Evolutionary conservation across 2,888 invertebrate species (phyloP).

Genomic region (Leptothorax acervorum): DNA sequence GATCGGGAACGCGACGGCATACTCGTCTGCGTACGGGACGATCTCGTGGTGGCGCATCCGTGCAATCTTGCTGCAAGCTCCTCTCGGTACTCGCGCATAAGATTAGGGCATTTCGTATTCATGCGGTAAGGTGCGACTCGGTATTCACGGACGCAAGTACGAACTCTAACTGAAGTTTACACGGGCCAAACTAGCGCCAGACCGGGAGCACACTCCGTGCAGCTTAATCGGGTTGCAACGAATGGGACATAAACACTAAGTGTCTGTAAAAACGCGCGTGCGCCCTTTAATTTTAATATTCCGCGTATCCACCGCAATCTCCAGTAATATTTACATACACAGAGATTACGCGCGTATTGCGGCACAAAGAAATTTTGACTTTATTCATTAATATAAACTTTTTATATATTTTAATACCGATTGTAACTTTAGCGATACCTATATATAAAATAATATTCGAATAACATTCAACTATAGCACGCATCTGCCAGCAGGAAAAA

Average conservation of each 20-base stretch:
- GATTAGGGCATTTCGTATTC: constrained; percentile 76
- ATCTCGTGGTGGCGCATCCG: constrained; percentile 34
- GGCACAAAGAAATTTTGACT: not conserved
- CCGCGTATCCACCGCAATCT: not conserved
- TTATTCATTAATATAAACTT: not conserved
- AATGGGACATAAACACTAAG: constrained; percentile 63
- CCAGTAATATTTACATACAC: constrained; percentile 11
- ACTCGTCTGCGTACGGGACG: constrained; percentile 32
- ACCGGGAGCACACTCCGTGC: constrained; percentile 41
- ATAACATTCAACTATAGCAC: not conserved
- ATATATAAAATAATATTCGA: not conserved
- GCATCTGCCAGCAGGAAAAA: not conserved
- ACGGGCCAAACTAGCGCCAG: constrained; percentile 60
- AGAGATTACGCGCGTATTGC: constrained; percentile 8
- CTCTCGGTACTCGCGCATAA: constrained; percentile 52
- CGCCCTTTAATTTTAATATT: constrained; percentile 49
- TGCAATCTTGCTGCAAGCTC: constrained; percentile 54
- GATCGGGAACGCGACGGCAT: constrained; percentile 36
- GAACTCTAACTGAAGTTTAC: constrained; percentile 74
- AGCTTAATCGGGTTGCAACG: constrained; percentile 60
- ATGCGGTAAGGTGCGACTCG: constrained; percentile 72
- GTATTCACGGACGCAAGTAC: constrained; percentile 68
- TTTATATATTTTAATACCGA: not conserved
- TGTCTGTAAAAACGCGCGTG: constrained; percentile 36
- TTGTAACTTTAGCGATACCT: not conserved